Percentiles rank a stretch among this genome's conserved stretches.
These are phyloP conservation scores for Xyliphius kryptos DNA, from an alignment of 2,113 vertebrate species.

Conservation along the genomic window DNA sequence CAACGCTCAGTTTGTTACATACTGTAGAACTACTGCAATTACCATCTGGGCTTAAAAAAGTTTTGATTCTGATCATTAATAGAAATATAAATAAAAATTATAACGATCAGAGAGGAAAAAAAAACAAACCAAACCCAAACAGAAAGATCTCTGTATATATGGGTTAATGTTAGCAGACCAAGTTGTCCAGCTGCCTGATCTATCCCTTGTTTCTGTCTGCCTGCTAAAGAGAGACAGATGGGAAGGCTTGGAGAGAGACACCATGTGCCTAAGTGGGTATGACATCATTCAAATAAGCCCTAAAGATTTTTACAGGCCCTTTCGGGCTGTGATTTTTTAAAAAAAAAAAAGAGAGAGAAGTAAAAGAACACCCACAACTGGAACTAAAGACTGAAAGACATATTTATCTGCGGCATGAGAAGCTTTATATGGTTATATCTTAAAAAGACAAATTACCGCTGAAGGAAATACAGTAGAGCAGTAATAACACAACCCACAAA, in stretches of 20 bases:
- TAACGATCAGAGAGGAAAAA: too few species aligned
- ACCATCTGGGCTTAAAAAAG: too few species aligned
- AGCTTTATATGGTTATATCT: constrained; percentile 10
- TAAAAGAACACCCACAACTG: not conserved
- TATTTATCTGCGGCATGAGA: not conserved
- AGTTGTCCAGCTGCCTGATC: not conserved
- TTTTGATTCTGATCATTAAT: too few species aligned
- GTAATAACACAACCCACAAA: too few species aligned
- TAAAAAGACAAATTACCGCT: not conserved
- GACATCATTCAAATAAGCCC: not conserved
- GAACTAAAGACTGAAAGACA: not conserved
- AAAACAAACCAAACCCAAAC: too few species aligned
- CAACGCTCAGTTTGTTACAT: too few species aligned
- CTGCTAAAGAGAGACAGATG: not conserved
- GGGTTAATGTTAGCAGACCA: not conserved
- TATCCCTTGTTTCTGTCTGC: constrained; percentile 2
- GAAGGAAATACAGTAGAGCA: not conserved
- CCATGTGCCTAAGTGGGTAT: not conserved
- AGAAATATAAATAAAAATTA: too few species aligned
- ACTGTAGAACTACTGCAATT: too few species aligned
- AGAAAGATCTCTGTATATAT: not conserved
- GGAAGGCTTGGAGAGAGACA: not conserved
- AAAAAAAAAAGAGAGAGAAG: not conserved
- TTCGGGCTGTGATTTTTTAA: not conserved
- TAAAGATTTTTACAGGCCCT: not conserved